These are phyloP conservation scores for Procavia capensis DNA, from an alignment of 2,113 vertebrate species.

Conservation along the genomic window DNA sequence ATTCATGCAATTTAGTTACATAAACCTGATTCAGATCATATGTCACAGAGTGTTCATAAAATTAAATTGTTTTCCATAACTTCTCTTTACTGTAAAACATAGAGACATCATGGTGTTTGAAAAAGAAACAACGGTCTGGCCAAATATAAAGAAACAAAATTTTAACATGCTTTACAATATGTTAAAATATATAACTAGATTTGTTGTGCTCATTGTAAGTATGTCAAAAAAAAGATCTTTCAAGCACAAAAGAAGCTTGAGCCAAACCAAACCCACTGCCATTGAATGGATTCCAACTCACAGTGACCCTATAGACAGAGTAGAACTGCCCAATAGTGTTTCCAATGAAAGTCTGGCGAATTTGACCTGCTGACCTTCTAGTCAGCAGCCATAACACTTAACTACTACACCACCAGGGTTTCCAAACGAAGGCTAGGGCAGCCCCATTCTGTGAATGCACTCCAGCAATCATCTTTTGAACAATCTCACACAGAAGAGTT, in stretches of 20 bases:
- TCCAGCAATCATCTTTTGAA: neutral
- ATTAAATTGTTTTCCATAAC: neutral
- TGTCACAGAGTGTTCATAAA: neutral
- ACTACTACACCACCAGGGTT: no score
- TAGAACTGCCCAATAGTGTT: no score
- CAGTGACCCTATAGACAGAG: no score
- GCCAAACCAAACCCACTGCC: no score
- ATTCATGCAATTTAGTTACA: neutral
- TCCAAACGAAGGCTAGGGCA: no score
- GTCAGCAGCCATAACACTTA: no score
- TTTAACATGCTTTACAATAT: neutral
- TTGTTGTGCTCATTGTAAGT: neutral
- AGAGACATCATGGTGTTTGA: neutral
- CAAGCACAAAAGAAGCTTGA: accelerated
- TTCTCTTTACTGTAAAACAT: neutral
- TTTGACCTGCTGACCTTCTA: no score
- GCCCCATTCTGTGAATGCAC: no score
- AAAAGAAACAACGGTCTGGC: neutral
- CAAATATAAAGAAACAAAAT: neutral
- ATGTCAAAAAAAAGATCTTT: neutral
- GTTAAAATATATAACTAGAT: neutral
- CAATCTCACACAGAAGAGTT: neutral
- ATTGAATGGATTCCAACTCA: no score
- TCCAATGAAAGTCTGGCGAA: no score
- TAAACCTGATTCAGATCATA: neutral